Conservation (phyloP, 2,797 vertebrate genomes). For the Discoglossus pictus region DNA sequence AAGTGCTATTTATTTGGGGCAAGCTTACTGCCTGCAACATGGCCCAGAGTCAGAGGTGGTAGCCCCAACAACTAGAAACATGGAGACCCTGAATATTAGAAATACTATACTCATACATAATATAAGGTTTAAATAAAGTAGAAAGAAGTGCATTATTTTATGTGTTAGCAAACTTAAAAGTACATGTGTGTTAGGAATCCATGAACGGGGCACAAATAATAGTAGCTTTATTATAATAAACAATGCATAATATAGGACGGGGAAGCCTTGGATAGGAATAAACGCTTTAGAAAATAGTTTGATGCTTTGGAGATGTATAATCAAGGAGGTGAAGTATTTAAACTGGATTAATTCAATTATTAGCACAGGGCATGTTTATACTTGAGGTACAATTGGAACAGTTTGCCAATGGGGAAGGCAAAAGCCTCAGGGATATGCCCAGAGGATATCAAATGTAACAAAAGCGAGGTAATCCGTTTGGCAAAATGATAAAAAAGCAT, state of each 20-base stretch:
- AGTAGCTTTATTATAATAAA: slow-evolving; percentile 6
- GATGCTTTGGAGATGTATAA: slow-evolving; percentile 32
- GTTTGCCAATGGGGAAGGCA: slow-evolving; percentile 11
- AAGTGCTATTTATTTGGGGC: too few species aligned
- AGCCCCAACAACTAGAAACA: too few species aligned
- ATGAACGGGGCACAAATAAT: too few species aligned
- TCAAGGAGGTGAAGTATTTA: slow-evolving; percentile 40
- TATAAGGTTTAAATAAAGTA: too few species aligned
- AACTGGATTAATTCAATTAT: slow-evolving; percentile 34
- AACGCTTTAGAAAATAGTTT: slow-evolving; percentile 7
- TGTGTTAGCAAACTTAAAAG: too few species aligned
- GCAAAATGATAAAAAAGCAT: slow-evolving; percentile 30
- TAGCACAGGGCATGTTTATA: slow-evolving; percentile 22
- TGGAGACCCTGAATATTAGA: too few species aligned
- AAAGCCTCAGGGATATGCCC: slow-evolving; percentile 27
- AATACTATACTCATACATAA: too few species aligned
- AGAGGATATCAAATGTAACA: slow-evolving; percentile 31
- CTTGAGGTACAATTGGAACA: slow-evolving; percentile 21
- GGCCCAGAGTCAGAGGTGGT: too few species aligned
- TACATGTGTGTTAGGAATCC: too few species aligned
- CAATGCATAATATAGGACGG: neutral
- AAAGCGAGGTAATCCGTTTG: slow-evolving; percentile 44
- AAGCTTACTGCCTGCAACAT: too few species aligned
- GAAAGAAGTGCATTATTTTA: too few species aligned
- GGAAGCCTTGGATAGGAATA: too few species aligned